Evolutionary conservation across 2,888 invertebrate species (phyloP).

Genomic region (Heliconius aoede): DNA sequence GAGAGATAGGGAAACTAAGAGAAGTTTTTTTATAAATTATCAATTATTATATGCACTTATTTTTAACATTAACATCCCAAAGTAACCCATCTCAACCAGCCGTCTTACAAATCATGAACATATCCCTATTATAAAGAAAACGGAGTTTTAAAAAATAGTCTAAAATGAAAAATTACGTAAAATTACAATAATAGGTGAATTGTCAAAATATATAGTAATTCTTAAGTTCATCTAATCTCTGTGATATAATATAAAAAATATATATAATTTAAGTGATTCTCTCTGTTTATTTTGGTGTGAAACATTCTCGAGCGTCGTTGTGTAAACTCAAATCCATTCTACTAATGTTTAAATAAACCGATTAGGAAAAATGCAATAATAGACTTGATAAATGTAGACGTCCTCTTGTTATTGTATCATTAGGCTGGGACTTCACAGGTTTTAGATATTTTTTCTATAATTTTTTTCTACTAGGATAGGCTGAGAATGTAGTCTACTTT

Average conservation of each 20-base stretch:
- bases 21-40: too few species aligned
- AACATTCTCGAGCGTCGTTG: slow-evolving; percentile 55
- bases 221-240: background rate
- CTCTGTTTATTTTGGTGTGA: slow-evolving; percentile 55
- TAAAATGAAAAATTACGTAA: too few species aligned
- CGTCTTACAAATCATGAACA: too few species aligned
- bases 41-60: too few species aligned
- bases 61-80: too few species aligned
- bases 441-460: background rate
- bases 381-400: slow-evolving; percentile 52
- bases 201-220: background rate
- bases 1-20: too few species aligned
- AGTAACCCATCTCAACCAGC: too few species aligned
- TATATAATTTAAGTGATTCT: background rate
- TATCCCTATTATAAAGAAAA: too few species aligned
- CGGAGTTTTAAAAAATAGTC: too few species aligned
- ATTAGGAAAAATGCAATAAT: slow-evolving; percentile 63
- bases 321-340: slow-evolving; percentile 66
- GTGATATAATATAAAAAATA: background rate
- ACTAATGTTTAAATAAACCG: slow-evolving; percentile 61
- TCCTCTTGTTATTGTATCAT: slow-evolving; percentile 51
- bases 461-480: too few species aligned
- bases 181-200: background rate
- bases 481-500: too few species aligned
- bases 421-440: slow-evolving; percentile 41